Conservation (phyloP, 2,888 invertebrate species). For the Spialia ferax region DNA sequence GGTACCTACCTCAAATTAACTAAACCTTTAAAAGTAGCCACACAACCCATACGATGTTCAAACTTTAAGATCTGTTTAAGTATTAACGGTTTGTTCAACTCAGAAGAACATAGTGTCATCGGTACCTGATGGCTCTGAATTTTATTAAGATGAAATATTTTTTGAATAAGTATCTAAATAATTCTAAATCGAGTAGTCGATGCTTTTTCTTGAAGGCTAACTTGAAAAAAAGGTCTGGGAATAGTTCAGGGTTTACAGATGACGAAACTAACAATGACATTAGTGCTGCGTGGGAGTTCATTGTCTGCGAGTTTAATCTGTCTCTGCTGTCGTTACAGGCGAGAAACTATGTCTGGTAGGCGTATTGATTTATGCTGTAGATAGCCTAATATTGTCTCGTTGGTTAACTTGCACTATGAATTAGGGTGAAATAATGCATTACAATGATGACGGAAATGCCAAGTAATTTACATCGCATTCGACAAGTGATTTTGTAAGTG, state of each 20-base stretch:
- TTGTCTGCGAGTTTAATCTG: slow-evolving; percentile 28
- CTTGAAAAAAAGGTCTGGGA: slow-evolving; percentile 10
- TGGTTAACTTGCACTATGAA: slow-evolving; percentile 13
- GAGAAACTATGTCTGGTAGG: slow-evolving; percentile 28
- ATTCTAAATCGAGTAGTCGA: too few species aligned
- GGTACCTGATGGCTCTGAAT: too few species aligned
- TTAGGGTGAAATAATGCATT: slow-evolving; percentile 15
- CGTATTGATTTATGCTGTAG: slow-evolving; percentile 25
- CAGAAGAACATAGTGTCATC: too few species aligned
- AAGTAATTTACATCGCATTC: not conserved
- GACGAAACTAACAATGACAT: slow-evolving; percentile 26
- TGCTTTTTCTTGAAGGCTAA: not conserved
- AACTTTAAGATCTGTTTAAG: too few species aligned
- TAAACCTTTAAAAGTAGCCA: too few species aligned
- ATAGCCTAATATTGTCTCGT: slow-evolving; percentile 21
- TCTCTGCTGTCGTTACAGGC: slow-evolving; percentile 7
- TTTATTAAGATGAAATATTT: too few species aligned
- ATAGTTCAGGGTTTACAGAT: slow-evolving; percentile 32
- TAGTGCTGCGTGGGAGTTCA: slow-evolving; percentile 31
- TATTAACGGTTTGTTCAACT: too few species aligned
- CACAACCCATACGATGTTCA: too few species aligned
- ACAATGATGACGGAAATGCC: not conserved
- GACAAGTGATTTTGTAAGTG: slow-evolving; percentile 5
- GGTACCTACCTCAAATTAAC: too few species aligned
- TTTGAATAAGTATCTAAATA: too few species aligned